Percentiles rank a stretch among this genome's conserved stretches.
phyloP scores from a whole-genome alignment of 2,888 invertebrate genomes.

The Gasteruption jaculator region DNA sequence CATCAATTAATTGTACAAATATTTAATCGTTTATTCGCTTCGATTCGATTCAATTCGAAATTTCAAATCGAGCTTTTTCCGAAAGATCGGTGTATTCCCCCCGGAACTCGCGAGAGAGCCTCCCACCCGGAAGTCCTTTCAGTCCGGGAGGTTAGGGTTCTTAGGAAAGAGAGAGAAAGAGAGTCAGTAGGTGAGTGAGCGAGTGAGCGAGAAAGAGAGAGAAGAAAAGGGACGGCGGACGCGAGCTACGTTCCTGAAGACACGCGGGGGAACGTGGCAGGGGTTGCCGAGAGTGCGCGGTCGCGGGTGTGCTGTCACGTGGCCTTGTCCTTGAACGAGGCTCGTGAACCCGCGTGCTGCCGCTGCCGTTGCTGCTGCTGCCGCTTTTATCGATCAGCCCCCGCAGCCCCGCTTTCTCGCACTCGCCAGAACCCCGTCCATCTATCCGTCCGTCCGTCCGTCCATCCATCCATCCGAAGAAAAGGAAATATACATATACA shows the following conservation, averaged over 20 bases:
- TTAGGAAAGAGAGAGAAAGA: not conserved
- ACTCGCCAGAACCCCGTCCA: slow-evolving; percentile 40
- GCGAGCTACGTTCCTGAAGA: slow-evolving; percentile 23
- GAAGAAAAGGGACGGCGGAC: slow-evolving; percentile 8
- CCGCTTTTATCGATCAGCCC: slow-evolving; percentile 52
- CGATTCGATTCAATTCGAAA: too few species aligned
- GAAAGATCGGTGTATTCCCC: too few species aligned
- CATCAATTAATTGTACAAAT: too few species aligned
- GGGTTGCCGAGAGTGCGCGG: slow-evolving; percentile 45
- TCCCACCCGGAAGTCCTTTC: too few species aligned
- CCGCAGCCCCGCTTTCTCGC: slow-evolving; percentile 48
- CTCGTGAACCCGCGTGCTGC: slow-evolving; percentile 48
- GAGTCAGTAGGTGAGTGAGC: slow-evolving; percentile 5
- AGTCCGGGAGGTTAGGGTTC: too few species aligned
- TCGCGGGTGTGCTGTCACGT: slow-evolving; percentile 52
- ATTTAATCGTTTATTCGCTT: too few species aligned
- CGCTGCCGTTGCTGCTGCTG: slow-evolving; percentile 14
- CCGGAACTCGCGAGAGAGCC: too few species aligned
- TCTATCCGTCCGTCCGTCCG: too few species aligned
- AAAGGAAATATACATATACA: too few species aligned
- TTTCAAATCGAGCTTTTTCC: too few species aligned
- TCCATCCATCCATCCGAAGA: too few species aligned
- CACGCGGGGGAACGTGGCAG: slow-evolving; percentile 33
- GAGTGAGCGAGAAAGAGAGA: slow-evolving; percentile 12
- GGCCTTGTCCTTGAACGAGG: slow-evolving; percentile 60